Conservation (phyloP, 2,888 invertebrate species). For the Scotopteryx bipunctaria region DNA sequence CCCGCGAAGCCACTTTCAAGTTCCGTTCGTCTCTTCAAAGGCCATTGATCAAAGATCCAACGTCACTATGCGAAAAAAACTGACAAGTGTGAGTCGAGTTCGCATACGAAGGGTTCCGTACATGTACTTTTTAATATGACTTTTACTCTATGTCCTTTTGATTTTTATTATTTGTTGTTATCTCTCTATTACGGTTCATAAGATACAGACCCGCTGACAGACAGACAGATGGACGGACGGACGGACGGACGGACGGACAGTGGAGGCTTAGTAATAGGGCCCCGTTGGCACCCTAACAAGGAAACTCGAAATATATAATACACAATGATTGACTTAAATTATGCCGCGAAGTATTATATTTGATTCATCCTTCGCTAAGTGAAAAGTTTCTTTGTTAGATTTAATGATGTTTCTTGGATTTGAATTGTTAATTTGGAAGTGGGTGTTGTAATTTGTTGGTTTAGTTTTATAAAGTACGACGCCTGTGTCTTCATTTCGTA, state of each 20-base stretch:
- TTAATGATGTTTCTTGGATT: slow-evolving; percentile 51
- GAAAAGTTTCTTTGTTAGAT: slow-evolving; percentile 55
- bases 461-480: slow-evolving; percentile 30
- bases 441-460: slow-evolving; percentile 48
- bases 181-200: no score
- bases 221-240: no score
- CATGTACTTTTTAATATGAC: no score
- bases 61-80: no score
- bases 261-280: no score
- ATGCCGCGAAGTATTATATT: slow-evolving; percentile 42
- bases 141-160: no score
- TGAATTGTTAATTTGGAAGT: slow-evolving; percentile 53
- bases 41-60: slow-evolving; percentile 62
- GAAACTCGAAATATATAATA: slow-evolving; percentile 26
- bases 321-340: slow-evolving; percentile 39
- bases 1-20: slow-evolving; percentile 53
- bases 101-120: no score
- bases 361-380: slow-evolving; percentile 53
- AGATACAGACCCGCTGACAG: no score
- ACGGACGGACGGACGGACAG: no score
- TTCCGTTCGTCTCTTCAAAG: slow-evolving; percentile 45
- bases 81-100: no score
- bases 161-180: no score
- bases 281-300: no score
- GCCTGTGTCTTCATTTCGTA: slow-evolving; percentile 30